These are phyloP conservation scores for Synergus umbraculus DNA, from an alignment of 2,888 invertebrate species.

Conservation along the genomic window DNA sequence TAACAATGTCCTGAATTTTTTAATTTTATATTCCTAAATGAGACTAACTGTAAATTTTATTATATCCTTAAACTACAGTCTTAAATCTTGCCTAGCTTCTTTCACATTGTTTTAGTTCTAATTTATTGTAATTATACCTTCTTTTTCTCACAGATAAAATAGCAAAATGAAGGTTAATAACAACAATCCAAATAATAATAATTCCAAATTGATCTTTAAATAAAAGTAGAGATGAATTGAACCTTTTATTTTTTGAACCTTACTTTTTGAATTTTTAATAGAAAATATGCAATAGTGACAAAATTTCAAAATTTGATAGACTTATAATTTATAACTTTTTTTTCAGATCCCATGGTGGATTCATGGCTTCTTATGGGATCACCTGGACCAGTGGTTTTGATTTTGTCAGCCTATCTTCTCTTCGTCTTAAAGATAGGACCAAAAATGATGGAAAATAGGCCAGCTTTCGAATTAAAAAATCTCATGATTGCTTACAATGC, in stretches of 20 bases:
- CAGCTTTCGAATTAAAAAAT: slow-evolving; percentile 85
- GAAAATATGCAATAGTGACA: not conserved
- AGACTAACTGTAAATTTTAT: not conserved
- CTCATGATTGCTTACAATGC: slow-evolving; percentile 89
- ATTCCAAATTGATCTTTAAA: too few species aligned
- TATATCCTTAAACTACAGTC: not conserved
- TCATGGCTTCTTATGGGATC: slow-evolving; percentile 89
- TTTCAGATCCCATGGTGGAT: slow-evolving; percentile 86
- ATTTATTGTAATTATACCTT: not conserved
- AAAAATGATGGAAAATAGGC: slow-evolving; percentile 85
- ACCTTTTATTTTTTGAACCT: too few species aligned
- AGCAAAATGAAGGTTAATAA: too few species aligned
- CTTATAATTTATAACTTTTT: slow-evolving; percentile 52
- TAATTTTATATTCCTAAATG: not conserved
- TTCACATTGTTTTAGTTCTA: not conserved
- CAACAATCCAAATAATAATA: too few species aligned
- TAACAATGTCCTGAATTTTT: slow-evolving; percentile 35
- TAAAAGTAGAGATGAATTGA: too few species aligned
- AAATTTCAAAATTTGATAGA: not conserved
- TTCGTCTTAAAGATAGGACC: slow-evolving; percentile 89
- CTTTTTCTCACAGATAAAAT: not conserved
- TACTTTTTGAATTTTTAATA: too few species aligned
- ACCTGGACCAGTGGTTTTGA: slow-evolving; percentile 83
- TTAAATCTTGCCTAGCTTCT: not conserved
- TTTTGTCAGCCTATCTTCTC: slow-evolving; percentile 83